A percentile compares a stretch with the other conserved stretches of the same genome.
Conservation (phyloP, 2,797 vertebrate species). For the Acrossocheilus fasciatus region DNA sequence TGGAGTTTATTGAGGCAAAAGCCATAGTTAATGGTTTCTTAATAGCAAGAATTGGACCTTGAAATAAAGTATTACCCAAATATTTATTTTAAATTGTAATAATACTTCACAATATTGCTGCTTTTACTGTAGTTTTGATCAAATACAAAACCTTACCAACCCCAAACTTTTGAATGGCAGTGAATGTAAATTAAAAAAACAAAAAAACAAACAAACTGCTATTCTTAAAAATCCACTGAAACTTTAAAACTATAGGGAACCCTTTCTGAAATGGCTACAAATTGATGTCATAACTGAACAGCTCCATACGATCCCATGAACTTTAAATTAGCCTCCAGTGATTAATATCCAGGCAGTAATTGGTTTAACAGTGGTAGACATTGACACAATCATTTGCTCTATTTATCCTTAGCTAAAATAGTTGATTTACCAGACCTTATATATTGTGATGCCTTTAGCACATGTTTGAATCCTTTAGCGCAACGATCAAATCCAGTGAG, state of each 20-base stretch:
- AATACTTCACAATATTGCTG: not conserved
- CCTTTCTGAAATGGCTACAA: not conserved
- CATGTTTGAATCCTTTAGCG: slow-evolving; percentile 2
- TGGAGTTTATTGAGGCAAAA: no score
- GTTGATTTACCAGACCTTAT: slow-evolving; percentile 35
- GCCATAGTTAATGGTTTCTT: no score
- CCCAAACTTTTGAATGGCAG: not conserved
- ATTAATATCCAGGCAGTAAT: slow-evolving; percentile 51
- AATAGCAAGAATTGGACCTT: no score
- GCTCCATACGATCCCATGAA: slow-evolving; percentile 37
- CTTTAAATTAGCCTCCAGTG: slow-evolving; percentile 37
- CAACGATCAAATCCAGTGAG: slow-evolving; percentile 15
- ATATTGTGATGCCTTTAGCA: slow-evolving; percentile 22
- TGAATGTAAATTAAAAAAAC: not conserved
- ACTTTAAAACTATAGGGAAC: not conserved
- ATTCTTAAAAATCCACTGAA: not conserved
- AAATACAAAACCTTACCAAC: not conserved
- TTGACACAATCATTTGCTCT: not conserved
- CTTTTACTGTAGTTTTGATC: not conserved
- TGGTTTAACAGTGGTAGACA: slow-evolving; percentile 40
- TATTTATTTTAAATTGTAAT: no score
- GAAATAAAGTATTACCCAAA: no score
- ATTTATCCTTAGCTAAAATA: slow-evolving; percentile 35
- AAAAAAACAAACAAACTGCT: not conserved
- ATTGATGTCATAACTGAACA: not conserved